Percentiles rank a stretch among this genome's conserved stretches.
phyloP scores from a whole-genome alignment of 2,888 invertebrate genomes.

The Tetragonisca angustula region DNA sequence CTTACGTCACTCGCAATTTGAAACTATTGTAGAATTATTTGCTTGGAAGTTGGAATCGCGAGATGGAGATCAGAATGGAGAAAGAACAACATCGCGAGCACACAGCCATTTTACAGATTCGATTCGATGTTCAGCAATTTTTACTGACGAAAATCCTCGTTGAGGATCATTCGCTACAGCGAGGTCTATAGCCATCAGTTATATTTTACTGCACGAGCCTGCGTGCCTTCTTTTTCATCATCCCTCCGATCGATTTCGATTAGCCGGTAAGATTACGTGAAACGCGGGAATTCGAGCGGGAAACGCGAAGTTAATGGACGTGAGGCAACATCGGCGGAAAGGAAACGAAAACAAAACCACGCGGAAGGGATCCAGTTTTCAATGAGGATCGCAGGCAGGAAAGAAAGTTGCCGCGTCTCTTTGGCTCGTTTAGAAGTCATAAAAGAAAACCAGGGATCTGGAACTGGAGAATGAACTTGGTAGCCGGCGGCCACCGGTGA shows the following conservation, averaged over 20 bases:
- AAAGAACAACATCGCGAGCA: conserved; percentile 33
- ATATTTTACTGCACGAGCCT: no score
- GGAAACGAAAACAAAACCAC: conserved; percentile 40
- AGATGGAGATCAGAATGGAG: not conserved
- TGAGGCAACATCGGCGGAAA: not conserved
- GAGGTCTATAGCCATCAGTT: not conserved
- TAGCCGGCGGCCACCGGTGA: conserved; percentile 9
- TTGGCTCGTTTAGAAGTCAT: conserved; percentile 26
- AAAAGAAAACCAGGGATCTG: conserved; percentile 13
- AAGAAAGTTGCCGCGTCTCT: conserved; percentile 55
- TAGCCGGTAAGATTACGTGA: conserved; percentile 28
- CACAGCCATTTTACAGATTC: conserved; percentile 13
- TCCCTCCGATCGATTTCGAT: conserved; percentile 16
- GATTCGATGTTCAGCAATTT: not conserved
- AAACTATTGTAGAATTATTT: conserved; percentile 18
- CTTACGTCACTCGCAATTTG: conserved; percentile 6
- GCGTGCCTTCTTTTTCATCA: not conserved
- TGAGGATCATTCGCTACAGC: no score
- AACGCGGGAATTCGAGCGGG: conserved; percentile 16
- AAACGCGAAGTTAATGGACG: conserved; percentile 50
- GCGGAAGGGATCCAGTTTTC: conserved; percentile 56
- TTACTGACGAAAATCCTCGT: not conserved
- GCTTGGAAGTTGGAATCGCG: not conserved
- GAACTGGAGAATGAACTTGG: conserved; percentile 26
- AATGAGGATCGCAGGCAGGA: conserved; percentile 42